A percentile compares a stretch with the other conserved stretches of the same genome.
These are phyloP conservation scores for Magallana nippona DNA, from an alignment of 2,888 invertebrate species.

Conservation along the genomic window DNA sequence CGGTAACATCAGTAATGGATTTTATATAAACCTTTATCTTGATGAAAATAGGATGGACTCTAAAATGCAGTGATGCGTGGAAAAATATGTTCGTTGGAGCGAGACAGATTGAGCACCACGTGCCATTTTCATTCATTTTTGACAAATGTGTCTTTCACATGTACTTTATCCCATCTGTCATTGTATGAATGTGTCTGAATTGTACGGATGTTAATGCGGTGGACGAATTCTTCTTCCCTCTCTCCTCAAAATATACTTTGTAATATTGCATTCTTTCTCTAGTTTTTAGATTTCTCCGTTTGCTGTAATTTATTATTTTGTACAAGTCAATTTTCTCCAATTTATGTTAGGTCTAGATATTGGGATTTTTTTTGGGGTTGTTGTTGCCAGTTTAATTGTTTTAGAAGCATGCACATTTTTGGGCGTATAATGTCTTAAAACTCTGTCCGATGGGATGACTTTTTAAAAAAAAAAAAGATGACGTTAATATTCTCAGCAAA, in stretches of 20 bases:
- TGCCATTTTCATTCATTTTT: constrained; percentile 27
- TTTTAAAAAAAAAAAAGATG: no score
- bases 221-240: background rate
- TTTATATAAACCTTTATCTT: background rate
- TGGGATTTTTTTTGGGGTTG: no score
- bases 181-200: constrained; percentile 6
- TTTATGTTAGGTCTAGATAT: no score
- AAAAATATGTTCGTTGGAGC: background rate
- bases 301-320: no score
- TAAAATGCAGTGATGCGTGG: constrained; percentile 4
- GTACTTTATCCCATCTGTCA: constrained; percentile 22
- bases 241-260: background rate
- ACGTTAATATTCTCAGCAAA: no score
- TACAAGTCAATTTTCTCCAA: no score
- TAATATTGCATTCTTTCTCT: background rate
- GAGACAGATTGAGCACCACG: constrained; percentile 8
- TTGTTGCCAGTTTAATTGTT: no score
- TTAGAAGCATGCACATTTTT: no score
- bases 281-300: background rate
- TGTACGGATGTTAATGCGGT: background rate
- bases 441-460: no score
- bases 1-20: background rate
- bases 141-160: constrained; percentile 35
- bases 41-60: constrained; percentile 23
- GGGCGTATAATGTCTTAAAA: no score